Conservation (phyloP, 2,888 invertebrate species). For the Philaethria dido region DNA sequence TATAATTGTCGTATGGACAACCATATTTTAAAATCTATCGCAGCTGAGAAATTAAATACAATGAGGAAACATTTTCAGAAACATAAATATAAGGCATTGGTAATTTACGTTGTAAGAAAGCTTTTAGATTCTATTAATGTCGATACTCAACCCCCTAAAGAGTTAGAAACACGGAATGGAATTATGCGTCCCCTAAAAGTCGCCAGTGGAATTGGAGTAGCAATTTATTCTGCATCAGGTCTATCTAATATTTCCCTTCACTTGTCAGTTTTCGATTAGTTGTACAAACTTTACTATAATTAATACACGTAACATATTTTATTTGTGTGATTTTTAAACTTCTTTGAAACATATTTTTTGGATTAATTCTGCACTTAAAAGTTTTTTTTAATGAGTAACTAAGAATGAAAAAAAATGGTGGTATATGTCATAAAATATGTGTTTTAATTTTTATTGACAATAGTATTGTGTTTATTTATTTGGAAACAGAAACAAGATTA, state of each 20-base stretch:
- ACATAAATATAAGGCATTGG: constrained; percentile 50
- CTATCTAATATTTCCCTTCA: constrained; percentile 55
- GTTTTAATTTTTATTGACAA: constrained; percentile 7
- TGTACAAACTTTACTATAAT: background rate
- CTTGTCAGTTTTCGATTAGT: constrained; percentile 26
- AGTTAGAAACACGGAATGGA: constrained; percentile 80
- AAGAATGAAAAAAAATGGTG: too few relatives aligned
- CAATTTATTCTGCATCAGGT: constrained; percentile 69
- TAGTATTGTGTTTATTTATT: constrained; percentile 1
- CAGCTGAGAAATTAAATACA: background rate
- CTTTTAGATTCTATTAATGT: constrained; percentile 79
- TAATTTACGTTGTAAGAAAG: constrained; percentile 69
- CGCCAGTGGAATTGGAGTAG: constrained; percentile 74
- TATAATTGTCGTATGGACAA: background rate
- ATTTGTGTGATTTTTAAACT: background rate
- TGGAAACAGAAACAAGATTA: constrained; percentile 26
- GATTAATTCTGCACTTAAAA: too few relatives aligned
- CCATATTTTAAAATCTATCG: background rate
- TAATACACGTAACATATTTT: background rate
- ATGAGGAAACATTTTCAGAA: background rate
- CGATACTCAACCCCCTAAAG: constrained; percentile 75
- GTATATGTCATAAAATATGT: too few relatives aligned
- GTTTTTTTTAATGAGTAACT: too few relatives aligned
- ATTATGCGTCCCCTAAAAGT: constrained; percentile 80
- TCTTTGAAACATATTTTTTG: too few relatives aligned